Evolutionary conservation across 1,140 invertebrate species (phyloP).

Genomic region (Charaxes varanes): DNA sequence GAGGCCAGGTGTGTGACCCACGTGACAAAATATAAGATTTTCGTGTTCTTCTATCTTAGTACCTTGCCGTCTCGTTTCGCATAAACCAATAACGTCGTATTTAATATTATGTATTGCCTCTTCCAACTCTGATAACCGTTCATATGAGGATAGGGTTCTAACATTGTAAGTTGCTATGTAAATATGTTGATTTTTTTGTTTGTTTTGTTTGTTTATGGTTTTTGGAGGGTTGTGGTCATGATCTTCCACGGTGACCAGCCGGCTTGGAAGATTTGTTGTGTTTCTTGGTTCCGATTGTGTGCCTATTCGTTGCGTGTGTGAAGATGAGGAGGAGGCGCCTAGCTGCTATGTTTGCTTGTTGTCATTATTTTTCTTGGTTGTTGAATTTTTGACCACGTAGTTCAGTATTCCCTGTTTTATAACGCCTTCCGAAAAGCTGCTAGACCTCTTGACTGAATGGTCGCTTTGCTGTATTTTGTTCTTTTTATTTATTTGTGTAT

Average conservation of each 20-base stretch:
- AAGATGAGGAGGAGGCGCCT: not conserved
- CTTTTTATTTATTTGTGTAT: constrained; percentile 15
- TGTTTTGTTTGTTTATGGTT: not conserved
- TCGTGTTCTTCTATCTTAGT: constrained; percentile 3
- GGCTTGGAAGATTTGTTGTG: constrained; percentile 13
- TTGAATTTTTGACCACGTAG: constrained; percentile 19
- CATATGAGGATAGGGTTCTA: constrained; percentile 10
- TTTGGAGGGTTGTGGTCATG: constrained; percentile 15
- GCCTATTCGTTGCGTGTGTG: constrained; percentile 2
- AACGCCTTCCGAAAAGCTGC: constrained; percentile 19
- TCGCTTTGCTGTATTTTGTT: constrained; percentile 12
- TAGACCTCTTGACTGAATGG: constrained; percentile 6
- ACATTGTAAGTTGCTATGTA: constrained; percentile 12
- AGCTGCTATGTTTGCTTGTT: not conserved
- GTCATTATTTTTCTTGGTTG: not conserved
- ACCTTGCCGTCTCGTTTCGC: not conserved
- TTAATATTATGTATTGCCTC: constrained; percentile 1
- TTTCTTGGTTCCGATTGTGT: too few species aligned
- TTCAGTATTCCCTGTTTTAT: constrained; percentile 22
- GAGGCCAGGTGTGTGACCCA: constrained; percentile 4
- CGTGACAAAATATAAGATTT: not conserved
- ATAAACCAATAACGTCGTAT: constrained; percentile 1
- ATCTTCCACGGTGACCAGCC: constrained; percentile 19
- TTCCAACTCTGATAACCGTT: constrained; percentile 2
- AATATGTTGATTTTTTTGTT: constrained; percentile 1